Conservation (phyloP, 2,113 vertebrate species). For the Xyrauchen texanus region DNA sequence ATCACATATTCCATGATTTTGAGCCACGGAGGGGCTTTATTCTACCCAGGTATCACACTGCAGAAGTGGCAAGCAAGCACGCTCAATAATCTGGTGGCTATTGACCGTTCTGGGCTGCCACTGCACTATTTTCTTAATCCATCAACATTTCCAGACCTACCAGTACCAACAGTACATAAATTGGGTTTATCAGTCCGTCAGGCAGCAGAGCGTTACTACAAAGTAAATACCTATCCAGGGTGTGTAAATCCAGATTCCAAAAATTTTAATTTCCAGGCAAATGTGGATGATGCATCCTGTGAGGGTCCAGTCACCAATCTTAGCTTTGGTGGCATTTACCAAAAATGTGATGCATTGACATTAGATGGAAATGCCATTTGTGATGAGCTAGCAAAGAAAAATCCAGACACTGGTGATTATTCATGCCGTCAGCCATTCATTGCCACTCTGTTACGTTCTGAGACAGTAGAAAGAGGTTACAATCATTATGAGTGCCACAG, state of each 20-base stretch:
- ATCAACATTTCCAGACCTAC: conserved; percentile 77
- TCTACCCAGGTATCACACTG: conserved; percentile 90
- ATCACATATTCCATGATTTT: conserved; percentile 80
- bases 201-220: conserved; percentile 81
- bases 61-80: conserved; percentile 86
- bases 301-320: conserved; percentile 78
- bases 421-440: conserved; percentile 76
- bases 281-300: conserved; percentile 82
- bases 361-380: conserved; percentile 66
- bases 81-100: conserved; percentile 84
- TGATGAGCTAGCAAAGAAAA: conserved; percentile 76
- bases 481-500: conserved; percentile 74
- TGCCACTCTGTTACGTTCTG: conserved; percentile 70
- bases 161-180: conserved; percentile 75
- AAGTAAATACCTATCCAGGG: conserved; percentile 82
- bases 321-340: conserved; percentile 86
- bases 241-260: conserved; percentile 75
- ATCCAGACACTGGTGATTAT: conserved; percentile 77
- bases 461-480: conserved; percentile 78
- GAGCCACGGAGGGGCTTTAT: conserved; percentile 80
- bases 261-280: conserved; percentile 92
- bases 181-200: conserved; percentile 68
- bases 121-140: conserved; percentile 79
- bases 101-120: conserved; percentile 85
- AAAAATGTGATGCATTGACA: conserved; percentile 71